Conservation (phyloP, 2,797 vertebrate species). For the Sphenodon punctatus region DNA sequence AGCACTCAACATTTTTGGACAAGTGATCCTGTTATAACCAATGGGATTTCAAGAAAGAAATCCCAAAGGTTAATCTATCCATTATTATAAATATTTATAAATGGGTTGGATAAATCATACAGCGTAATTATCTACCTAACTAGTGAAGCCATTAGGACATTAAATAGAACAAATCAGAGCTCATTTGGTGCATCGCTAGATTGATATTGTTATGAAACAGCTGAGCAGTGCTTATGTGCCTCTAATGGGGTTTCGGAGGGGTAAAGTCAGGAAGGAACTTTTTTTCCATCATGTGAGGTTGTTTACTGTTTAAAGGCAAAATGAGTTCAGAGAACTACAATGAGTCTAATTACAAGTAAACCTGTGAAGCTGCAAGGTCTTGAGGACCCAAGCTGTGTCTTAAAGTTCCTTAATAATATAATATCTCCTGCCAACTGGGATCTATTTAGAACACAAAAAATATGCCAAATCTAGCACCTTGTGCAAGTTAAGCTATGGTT, state of each 20-base stretch:
- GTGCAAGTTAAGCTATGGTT: fast-evolving
- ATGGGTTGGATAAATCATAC: slow-evolving; percentile 76
- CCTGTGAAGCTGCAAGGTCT: background rate
- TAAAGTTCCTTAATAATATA: background rate
- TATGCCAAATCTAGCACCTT: background rate
- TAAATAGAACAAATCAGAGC: slow-evolving; percentile 74
- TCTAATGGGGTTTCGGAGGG: slow-evolving; percentile 18
- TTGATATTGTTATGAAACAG: slow-evolving; percentile 67
- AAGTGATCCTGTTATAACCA: slow-evolving; percentile 28
- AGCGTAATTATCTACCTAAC: slow-evolving; percentile 75
- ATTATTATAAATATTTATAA: slow-evolving; percentile 79
- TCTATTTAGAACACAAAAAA: background rate
- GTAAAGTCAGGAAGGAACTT: background rate
- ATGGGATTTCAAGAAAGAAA: slow-evolving; percentile 55
- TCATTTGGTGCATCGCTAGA: slow-evolving; percentile 71
- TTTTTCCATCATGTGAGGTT: background rate
- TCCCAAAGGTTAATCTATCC: slow-evolving; percentile 76
- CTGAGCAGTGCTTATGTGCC: slow-evolving; percentile 62
- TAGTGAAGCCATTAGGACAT: slow-evolving; percentile 75
- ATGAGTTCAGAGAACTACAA: background rate
- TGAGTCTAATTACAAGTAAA: background rate
- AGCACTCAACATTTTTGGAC: fast-evolving
- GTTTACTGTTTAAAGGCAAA: background rate
- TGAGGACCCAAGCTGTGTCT: background rate
- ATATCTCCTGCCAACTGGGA: background rate